phyloP scores from a whole-genome alignment of 2,113 vertebrate species.

The Mustelus asterias region DNA sequence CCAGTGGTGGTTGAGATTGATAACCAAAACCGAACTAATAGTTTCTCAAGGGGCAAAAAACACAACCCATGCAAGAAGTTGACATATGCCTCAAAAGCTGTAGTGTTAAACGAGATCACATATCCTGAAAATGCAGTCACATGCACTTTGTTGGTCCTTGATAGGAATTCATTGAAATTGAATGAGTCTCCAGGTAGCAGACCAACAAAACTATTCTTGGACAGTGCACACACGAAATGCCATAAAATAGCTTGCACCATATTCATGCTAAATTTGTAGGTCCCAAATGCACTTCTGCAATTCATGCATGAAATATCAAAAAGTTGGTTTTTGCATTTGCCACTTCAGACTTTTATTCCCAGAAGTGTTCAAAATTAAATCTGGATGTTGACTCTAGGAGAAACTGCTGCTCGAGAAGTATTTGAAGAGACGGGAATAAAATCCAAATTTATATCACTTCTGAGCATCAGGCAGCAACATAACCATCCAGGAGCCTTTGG shows the following conservation, averaged over 20 bases:
- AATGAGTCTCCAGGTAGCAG: background rate
- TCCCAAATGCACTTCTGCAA: background rate
- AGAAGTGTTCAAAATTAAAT: background rate
- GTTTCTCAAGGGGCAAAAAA: background rate
- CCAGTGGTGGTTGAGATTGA: background rate
- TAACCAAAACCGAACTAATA: background rate
- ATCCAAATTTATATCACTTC: slow-evolving; percentile 79
- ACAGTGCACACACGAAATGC: background rate
- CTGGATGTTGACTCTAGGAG: slow-evolving; percentile 52
- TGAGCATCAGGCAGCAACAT: slow-evolving; percentile 89
- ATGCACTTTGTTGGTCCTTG: background rate
- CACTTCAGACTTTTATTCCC: background rate
- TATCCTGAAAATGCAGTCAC: background rate
- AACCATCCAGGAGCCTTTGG: slow-evolving; percentile 76
- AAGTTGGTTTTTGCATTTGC: background rate
- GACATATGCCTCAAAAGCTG: background rate
- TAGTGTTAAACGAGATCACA: background rate
- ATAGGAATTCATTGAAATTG: background rate
- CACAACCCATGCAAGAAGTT: background rate
- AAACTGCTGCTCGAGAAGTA: slow-evolving; percentile 85
- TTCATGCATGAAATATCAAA: background rate
- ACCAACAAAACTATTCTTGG: background rate
- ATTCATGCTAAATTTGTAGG: background rate
- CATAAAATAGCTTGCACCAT: background rate
- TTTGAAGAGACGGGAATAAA: slow-evolving; percentile 86